Evolutionary conservation across 1,140 invertebrate species (phyloP), one percentile per base, ranked within the genome.

Genomic region (Gonatopus flavifemur): DNA sequence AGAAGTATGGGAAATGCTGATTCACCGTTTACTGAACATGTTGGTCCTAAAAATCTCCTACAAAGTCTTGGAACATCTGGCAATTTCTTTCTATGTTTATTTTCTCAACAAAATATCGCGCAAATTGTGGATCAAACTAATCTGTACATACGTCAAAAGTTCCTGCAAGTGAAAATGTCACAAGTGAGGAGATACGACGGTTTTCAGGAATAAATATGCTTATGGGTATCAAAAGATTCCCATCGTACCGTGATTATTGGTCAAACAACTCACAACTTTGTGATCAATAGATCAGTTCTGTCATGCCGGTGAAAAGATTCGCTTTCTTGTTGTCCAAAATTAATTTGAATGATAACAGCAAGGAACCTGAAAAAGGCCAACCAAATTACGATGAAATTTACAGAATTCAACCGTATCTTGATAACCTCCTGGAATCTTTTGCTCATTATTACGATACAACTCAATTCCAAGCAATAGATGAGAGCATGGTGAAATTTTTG

Each of bases 301-400:
- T n/a, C 20, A 77, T 78, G 73, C 40, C 66, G 30, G 38, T 74
- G 7, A 75, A 74, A 55, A 42, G 74, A 30, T 78, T 77, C 47
- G 62, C 69, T 40, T 74, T 70, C 52, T 41, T 74, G 42, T 54
- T 74, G 38, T 43, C n/a, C n/a, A n/a, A n/a, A n/a, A n/a, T n/a
- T n/a, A n/a, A n/a, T n/a, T n/a, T n/a, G n/a, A n/a, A n/a, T 42
- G 66, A 75, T 42, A 72, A 70, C 55, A 44, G 10, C 32, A 43
- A 64, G 53, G 49, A 59, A 58, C 65, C 66, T 38, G 53, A 52
- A 30, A 52, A 52, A 61, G 50, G 52, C 41, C 36, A 62, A 32
- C 36, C 43, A 42, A 57, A 65, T 40, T 68, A 62, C 63, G 67
- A 76, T 57, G 73, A 74, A 63, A 46, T 73, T 9, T 72, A 70